Evolutionary conservation across 2,888 invertebrate species (phyloP), one percentile per base, ranked within the genome.

Genomic region (Dryocosmus kuriphilus): DNA sequence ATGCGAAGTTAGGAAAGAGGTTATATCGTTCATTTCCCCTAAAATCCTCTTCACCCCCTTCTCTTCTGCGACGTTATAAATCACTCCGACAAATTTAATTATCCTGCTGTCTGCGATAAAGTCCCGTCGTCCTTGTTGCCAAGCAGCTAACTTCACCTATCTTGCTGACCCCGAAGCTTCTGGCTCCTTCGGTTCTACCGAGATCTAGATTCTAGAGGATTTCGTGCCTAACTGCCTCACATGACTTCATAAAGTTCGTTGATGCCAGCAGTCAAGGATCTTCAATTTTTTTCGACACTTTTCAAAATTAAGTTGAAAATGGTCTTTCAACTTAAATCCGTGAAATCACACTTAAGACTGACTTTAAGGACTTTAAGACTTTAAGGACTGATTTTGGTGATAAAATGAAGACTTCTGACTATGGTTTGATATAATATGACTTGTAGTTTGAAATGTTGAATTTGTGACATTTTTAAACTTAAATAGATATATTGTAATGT

Each of bases 71-170:
- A 82, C 83, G 89, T 92, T 90, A 92, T 93, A 93, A 93, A 93
- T 93, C 93, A 93, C 92, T 87, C 89, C 91, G 93, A 93, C 93
- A 93, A 93, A 93, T 93, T 93, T 93, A 93, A 93, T 93, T 93
- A 93, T 93, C 93, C 92, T 92, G 92, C 92, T 92, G 92, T 92
- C 92, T 92, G 91, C 91, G 92, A 93, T 93, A 93, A 93, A 92
- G 91, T 51, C 91, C 88, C 71, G 83, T 77, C 79, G 85, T 86
- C 87, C 85, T 87, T 84, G 86, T 87, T 85, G 85, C 84, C 86
- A 86, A 71, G 51, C 71, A 71, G 71, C 51, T 51, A 86, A 86
- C 85, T 86, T 86, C 85, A 85, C 85, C 87, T 85, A 86, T 87
- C 86, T 86, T 80, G 81, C 85, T 83, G 86, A 84, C 86, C 84